Conservation (phyloP, 2,888 invertebrate species). For the Halictus ligatus region DNA sequence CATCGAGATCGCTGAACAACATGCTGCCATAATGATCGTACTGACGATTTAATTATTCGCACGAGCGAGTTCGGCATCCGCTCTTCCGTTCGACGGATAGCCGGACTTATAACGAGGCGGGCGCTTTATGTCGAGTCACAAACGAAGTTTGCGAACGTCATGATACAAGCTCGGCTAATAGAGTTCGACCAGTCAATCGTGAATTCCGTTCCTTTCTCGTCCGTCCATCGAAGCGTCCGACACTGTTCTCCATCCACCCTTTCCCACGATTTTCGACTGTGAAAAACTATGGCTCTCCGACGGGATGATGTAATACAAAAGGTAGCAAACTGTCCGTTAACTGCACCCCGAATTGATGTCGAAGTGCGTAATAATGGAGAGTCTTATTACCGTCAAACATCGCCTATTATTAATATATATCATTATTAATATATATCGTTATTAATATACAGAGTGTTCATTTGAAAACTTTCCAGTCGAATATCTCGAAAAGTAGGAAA, state of each 20-base stretch:
- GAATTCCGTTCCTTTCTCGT: conserved; percentile 35
- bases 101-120: conserved; percentile 54
- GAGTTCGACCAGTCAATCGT: conserved; percentile 51
- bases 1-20: conserved; percentile 34
- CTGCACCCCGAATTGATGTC: not conserved
- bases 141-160: conserved; percentile 45
- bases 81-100: conserved; percentile 36
- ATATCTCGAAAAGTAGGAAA: too few relatives aligned
- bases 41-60: conserved; percentile 68
- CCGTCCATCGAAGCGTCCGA: conserved; percentile 20
- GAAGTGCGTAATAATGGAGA: not conserved
- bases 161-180: conserved; percentile 48
- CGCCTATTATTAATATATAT: not conserved
- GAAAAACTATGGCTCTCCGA: conserved; percentile 15
- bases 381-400: not conserved
- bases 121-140: conserved; percentile 38
- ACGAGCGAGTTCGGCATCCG: conserved; percentile 52
- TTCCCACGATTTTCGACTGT: not conserved
- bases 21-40: conserved; percentile 53
- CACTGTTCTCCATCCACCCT: not conserved
- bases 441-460: too few relatives aligned
- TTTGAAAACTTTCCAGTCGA: too few relatives aligned
- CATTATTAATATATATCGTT: not conserved
- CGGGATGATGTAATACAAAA: not conserved
- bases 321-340: not conserved